Evolutionary conservation across 2,888 invertebrate genomes (phyloP), one percentile per base, ranked within the genome.

Genomic region (Andrena praecox): DNA sequence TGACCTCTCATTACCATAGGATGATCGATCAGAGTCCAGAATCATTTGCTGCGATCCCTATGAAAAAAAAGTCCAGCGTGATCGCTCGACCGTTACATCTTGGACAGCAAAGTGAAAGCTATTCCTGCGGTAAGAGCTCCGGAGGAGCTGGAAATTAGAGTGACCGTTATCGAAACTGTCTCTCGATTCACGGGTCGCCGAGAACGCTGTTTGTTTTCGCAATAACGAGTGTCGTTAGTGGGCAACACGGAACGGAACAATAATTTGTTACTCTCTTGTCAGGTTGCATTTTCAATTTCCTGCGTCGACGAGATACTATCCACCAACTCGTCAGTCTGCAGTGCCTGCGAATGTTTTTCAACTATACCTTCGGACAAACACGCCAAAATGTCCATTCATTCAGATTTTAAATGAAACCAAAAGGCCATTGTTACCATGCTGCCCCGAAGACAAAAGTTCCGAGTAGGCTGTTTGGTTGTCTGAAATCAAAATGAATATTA

Each of bases 41-140:
- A 52, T n/a, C 24, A 10, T 52, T 50, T 42, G n/a, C 60, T 66
- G 80, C 76, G 42, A 48, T 72, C 35, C 35, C 42, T 60, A 63
- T 8, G 33, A 20, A 56, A 52, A 24, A 24, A 70, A 59, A 74
- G 74, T 5, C 71, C 20, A 67, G 59, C 54, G 33, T 71, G 74
- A 70, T 72, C 59, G 69, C 2, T n/a, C 6, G 50, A 35, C 64
- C 72, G 63, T 69, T 77, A 80, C 24, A 48, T 20, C 24, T 59
- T 16, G 70, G 33, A 12, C 48, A 48, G n/a, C 35, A 29, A 78
- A 33, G 85, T 76, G 85, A 85, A 87, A 86, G 79, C 71, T 12
- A 77, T 66, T 50, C 27, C 50, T 48, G 24, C 33, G 62, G 67
- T 60, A 75, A 67, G 68, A 56, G 59, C 33, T 71, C 59, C 50